Conservation (phyloP, 2,888 invertebrate genomes). For the Agrilus mali region DNA sequence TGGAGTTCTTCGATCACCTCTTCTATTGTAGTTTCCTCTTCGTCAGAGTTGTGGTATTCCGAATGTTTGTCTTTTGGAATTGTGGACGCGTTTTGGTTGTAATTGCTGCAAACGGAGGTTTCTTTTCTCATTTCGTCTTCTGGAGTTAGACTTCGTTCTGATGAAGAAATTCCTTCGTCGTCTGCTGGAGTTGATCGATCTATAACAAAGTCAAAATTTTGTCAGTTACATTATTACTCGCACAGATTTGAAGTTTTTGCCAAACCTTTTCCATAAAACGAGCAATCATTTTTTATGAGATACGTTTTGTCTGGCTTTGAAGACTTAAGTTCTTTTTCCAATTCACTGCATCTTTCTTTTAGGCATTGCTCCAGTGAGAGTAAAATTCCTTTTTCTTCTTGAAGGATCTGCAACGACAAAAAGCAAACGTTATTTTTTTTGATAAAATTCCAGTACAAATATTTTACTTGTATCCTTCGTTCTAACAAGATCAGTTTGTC, state of each 20-base stretch:
- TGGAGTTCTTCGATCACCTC: slow-evolving; percentile 77
- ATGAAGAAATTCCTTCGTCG: slow-evolving; percentile 81
- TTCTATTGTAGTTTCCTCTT: slow-evolving; percentile 72
- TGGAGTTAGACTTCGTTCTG: slow-evolving; percentile 65
- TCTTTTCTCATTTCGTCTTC: slow-evolving; percentile 51
- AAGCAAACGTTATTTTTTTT: neutral
- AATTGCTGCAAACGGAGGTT: slow-evolving; percentile 48
- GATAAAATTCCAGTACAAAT: neutral
- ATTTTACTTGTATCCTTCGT: slow-evolving; percentile 52
- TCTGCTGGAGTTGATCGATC: slow-evolving; percentile 66
- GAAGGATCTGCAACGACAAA: slow-evolving; percentile 43
- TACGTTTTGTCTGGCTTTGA: slow-evolving; percentile 38
- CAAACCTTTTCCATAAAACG: slow-evolving; percentile 9
- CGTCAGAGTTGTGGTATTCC: slow-evolving; percentile 31
- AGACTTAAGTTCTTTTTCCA: slow-evolving; percentile 58
- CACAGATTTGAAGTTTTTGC: neutral
- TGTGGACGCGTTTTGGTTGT: slow-evolving; percentile 45
- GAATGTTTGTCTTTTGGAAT: slow-evolving; percentile 25
- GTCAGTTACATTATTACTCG: no score
- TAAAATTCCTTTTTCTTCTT: slow-evolving; percentile 65
- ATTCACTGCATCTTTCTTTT: slow-evolving; percentile 62
- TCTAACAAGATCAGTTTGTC: slow-evolving; percentile 59
- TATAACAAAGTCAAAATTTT: slow-evolving; percentile 24
- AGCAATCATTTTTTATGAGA: slow-evolving; percentile 29
- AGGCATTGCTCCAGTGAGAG: slow-evolving; percentile 60